Conservation (phyloP, 2,797 vertebrate species). For the Staurois parvus region DNA sequence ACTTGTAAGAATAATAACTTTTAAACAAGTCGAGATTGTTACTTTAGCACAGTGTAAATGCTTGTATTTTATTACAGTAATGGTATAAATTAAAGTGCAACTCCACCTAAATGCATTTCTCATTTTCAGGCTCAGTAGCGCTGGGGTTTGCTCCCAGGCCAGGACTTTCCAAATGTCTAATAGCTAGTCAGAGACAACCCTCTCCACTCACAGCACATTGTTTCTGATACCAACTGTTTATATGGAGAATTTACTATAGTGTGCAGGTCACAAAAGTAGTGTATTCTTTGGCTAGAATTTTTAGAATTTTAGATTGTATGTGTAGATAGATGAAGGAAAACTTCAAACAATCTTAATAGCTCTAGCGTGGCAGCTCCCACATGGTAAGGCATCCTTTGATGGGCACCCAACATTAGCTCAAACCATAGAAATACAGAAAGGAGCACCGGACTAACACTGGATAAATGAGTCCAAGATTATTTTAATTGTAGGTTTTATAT, state of each 20-base stretch:
- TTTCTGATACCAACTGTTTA: not conserved
- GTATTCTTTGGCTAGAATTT: too few relatives aligned
- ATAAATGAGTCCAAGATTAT: too few relatives aligned
- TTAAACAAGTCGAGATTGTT: slow-evolving; percentile 91
- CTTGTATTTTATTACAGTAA: slow-evolving; percentile 57
- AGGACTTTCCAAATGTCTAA: not conserved
- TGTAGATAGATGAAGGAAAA: too few relatives aligned
- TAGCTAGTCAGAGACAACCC: not conserved
- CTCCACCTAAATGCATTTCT: not conserved
- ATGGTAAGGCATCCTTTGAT: too few relatives aligned
- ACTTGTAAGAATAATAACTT: slow-evolving; percentile 96
- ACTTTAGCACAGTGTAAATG: slow-evolving; percentile 85
- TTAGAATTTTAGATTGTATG: too few relatives aligned
- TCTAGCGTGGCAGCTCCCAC: too few relatives aligned
- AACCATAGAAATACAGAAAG: too few relatives aligned
- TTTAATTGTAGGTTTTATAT: too few relatives aligned
- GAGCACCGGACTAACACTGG: too few relatives aligned
- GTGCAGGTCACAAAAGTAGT: not conserved
- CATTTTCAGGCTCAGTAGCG: not conserved
- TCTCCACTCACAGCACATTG: not conserved
- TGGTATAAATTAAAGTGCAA: not conserved
- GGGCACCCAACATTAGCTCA: too few relatives aligned
- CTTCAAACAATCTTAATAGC: too few relatives aligned
- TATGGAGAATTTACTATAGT: not conserved
- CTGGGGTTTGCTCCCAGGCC: not conserved